Evolutionary conservation across 2,888 invertebrate genomes (phyloP), one percentile per base, ranked within the genome.

Genomic region (Dyspetes luteomarginatus): DNA sequence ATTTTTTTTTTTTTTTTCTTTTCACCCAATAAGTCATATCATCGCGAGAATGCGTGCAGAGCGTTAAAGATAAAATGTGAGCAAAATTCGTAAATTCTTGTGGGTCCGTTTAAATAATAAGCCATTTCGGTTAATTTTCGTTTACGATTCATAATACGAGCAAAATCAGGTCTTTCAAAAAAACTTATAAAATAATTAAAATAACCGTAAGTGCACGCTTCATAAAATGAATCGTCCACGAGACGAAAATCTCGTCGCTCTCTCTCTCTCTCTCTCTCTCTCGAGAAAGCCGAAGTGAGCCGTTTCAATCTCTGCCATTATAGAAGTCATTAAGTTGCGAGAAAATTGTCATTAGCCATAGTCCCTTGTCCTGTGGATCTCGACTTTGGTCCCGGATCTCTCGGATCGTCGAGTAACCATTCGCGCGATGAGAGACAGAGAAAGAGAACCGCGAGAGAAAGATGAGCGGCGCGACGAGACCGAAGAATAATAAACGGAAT

Each of bases 321-420:
- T n/a, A n/a, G n/a, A n/a, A n/a, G n/a, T n/a, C n/a, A n/a, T n/a
- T n/a, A n/a, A n/a, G n/a, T n/a, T n/a, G n/a, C n/a, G n/a, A n/a
- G n/a, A n/a, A n/a, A n/a, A n/a, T n/a, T n/a, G n/a, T n/a, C n/a
- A n/a, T n/a, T n/a, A n/a, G n/a, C n/a, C n/a, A n/a, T n/a, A n/a
- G n/a, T n/a, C n/a, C n/a, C 48, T 65, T 12, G 9, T 43, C 56
- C 56, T 15, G 36, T 12, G 12, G 36, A 36, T 36, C 36, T 9
- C 9, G 36, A 4, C 9, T 7, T 9, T 45, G 1, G 28, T 58
- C n/a, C 19, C 5, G 19, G 81, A 83, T 82, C 72, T 78, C 79
- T 78, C 82, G 81, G 82, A 84, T 84, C 84, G 84, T 84, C 84
- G 84, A 81, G 82, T 71, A 78, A 72, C 71, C 71, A 81, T 78